Percentiles rank a stretch among this genome's conserved stretches.
Evolutionary conservation across 2,797 vertebrate genomes (phyloP).

Genomic region (Clarias laeviceps): DNA sequence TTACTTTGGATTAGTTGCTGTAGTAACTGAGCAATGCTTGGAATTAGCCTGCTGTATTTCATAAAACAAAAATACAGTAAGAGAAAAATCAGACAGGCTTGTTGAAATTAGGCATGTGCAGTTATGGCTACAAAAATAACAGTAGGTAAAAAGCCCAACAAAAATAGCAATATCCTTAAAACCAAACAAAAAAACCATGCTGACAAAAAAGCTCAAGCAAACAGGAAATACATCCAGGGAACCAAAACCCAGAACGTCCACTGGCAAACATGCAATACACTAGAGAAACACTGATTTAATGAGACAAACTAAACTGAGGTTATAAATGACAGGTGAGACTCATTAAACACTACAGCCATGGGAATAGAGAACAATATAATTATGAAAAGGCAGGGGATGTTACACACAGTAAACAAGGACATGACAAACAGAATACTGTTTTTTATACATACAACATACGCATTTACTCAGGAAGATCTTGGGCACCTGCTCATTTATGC

Average conservation of each 20-base stretch:
- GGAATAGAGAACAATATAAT: background rate
- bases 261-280: background rate
- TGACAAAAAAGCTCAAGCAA: background rate
- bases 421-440: background rate
- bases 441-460: background rate
- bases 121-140: background rate
- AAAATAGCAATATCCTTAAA: background rate
- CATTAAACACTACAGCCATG: background rate
- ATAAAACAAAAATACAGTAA: constrained; percentile 2
- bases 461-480: background rate
- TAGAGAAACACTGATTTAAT: background rate
- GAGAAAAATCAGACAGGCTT: background rate
- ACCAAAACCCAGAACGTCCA: background rate
- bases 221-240: background rate
- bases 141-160: background rate
- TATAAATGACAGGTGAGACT: background rate
- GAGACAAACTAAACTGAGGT: background rate
- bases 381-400: background rate
- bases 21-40: background rate
- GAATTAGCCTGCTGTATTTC: background rate
- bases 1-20: constrained; percentile 1
- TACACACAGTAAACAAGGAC: background rate
- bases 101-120: background rate
- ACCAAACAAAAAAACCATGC: background rate
- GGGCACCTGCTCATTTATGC: background rate